phyloP scores from a whole-genome alignment of 2,797 vertebrate genomes.

The Distichodus sexfasciatus region DNA sequence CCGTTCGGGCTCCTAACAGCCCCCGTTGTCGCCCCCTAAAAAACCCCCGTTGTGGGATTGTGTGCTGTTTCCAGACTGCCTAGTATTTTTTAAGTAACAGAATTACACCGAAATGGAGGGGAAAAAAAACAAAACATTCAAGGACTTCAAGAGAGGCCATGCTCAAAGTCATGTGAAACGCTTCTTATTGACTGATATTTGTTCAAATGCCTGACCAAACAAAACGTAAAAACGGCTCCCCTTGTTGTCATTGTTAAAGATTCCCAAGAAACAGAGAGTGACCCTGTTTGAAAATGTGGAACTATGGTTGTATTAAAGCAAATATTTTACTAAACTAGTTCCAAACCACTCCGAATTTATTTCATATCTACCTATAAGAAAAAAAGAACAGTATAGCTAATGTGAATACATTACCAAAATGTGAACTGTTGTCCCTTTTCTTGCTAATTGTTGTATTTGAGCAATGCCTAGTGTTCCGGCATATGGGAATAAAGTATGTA shows the following conservation, averaged over 20 bases:
- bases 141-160: constrained; percentile 53
- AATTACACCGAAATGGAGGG: constrained; percentile 53
- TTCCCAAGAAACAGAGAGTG: constrained; percentile 15
- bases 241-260: constrained; percentile 27
- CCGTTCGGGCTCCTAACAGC: constrained; percentile 61
- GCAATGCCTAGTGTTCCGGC: constrained; percentile 74
- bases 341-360: constrained; percentile 65
- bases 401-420: constrained; percentile 75
- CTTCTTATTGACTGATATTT: neutral
- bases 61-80: constrained; percentile 45
- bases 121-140: constrained; percentile 55
- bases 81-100: constrained; percentile 33
- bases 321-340: constrained; percentile 73
- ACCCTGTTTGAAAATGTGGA: constrained; percentile 29
- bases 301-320: constrained; percentile 26
- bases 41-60: constrained; percentile 68
- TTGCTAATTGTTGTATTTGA: constrained; percentile 80
- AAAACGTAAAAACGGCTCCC: neutral
- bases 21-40: constrained; percentile 65
- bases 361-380: constrained; percentile 77
- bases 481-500: constrained; percentile 73
- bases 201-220: neutral
- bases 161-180: constrained; percentile 19
- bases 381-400: constrained; percentile 78
- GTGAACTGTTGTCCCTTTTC: constrained; percentile 78